Percentiles rank a stretch among this genome's conserved stretches.
These are phyloP conservation scores for Castor canadensis DNA, from an alignment of 2,113 vertebrate genomes.

Conservation along the genomic window DNA sequence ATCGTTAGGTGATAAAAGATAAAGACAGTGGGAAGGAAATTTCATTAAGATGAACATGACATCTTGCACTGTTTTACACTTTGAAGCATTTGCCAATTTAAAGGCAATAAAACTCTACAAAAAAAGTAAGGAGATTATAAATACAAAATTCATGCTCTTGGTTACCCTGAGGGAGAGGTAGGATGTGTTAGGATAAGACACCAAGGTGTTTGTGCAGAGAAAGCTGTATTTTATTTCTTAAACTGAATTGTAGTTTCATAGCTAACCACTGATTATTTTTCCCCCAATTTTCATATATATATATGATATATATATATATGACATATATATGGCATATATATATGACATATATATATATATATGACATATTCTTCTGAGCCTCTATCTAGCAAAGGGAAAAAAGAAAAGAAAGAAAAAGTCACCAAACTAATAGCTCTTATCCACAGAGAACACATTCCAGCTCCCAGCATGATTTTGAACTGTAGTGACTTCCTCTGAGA, in stretches of 20 bases:
- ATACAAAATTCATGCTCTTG: conserved; percentile 17
- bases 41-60: neutral
- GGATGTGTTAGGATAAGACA: neutral
- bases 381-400: neutral
- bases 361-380: neutral
- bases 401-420: neutral
- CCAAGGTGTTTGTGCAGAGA: neutral
- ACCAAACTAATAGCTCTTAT: neutral
- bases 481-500: neutral
- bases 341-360: neutral
- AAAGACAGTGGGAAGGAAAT: neutral
- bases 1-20: too few relatives aligned
- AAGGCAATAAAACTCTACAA: conserved; percentile 6
- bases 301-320: too few relatives aligned
- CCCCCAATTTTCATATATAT: neutral
- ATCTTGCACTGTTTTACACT: conserved; percentile 1
- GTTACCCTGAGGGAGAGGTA: neutral
- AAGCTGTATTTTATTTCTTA: conserved; percentile 13
- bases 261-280: neutral
- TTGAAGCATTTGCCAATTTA: conserved; percentile 2
- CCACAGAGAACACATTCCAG: neutral
- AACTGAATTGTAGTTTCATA: neutral
- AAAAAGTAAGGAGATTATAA: neutral
- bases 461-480: neutral
- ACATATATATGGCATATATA: too few relatives aligned